Conservation (phyloP, 2,888 invertebrate genomes). For the Drosophila neutralis region DNA sequence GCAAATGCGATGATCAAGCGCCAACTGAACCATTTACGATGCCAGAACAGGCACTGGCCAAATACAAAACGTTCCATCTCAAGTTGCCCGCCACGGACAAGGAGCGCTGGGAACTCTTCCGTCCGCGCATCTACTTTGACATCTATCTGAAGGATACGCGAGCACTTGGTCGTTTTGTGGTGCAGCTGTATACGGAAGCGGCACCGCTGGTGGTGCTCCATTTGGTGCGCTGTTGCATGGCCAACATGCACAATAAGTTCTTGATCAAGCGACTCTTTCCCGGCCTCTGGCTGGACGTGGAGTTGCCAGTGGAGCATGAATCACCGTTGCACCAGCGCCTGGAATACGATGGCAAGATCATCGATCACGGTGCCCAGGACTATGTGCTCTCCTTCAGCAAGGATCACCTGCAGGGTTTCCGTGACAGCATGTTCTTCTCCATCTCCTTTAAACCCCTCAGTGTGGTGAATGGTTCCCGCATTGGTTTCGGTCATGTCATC, state of each 20-base stretch:
- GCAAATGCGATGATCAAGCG: neutral
- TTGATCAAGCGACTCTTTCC: constrained; percentile 70
- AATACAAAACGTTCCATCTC: constrained; percentile 52
- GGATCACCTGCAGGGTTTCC: constrained; percentile 53
- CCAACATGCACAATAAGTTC: constrained; percentile 54
- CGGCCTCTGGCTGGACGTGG: constrained; percentile 71
- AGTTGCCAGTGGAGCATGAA: constrained; percentile 34
- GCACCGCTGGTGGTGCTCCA: constrained; percentile 71
- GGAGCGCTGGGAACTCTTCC: constrained; percentile 61
- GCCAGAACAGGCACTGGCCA: constrained; percentile 45
- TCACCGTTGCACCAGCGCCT: constrained; percentile 37
- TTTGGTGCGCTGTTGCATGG: constrained; percentile 68
- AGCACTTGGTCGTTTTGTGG: constrained; percentile 68
- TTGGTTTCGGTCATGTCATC: constrained; percentile 77
- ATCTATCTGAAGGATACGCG: constrained; percentile 63
- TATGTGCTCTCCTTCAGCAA: constrained; percentile 69
- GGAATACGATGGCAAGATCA: constrained; percentile 65
- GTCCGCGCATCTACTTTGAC: constrained; percentile 75
- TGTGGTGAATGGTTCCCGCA: constrained; percentile 70
- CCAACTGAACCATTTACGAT: constrained; percentile 28
- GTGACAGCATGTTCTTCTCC: constrained; percentile 59
- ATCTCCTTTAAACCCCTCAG: constrained; percentile 77
- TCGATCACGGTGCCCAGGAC: constrained; percentile 58
- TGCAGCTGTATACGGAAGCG: constrained; percentile 76
- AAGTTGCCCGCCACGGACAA: constrained; percentile 44